Percentiles rank a stretch among this genome's conserved stretches.
phyloP scores from a whole-genome alignment of 2,888 invertebrate genomes.

The Orthonevra nobilis region DNA sequence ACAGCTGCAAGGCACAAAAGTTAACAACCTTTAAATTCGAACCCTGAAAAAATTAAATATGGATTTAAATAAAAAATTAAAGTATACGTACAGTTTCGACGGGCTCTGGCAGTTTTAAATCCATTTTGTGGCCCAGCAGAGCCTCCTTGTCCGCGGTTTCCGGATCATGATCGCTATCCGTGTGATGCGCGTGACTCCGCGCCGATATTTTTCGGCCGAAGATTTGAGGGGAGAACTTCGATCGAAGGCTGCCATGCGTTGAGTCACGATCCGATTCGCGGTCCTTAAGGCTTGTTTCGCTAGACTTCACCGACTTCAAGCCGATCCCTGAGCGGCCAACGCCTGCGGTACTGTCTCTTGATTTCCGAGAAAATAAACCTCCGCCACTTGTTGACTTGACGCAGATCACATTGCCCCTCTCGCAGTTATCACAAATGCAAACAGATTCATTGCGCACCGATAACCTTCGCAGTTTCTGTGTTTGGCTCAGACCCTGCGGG shows the following conservation, averaged over 20 bases:
- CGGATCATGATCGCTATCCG: conserved; percentile 71
- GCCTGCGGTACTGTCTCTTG: conserved; percentile 49
- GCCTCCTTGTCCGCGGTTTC: conserved; percentile 72
- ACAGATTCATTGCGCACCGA: conserved; percentile 60
- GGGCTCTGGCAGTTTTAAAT: conserved; percentile 73
- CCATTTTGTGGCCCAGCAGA: conserved; percentile 72
- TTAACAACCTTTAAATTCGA: too few species aligned
- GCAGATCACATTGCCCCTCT: conserved; percentile 59
- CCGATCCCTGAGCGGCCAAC: conserved; percentile 34
- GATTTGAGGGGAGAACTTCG: conserved; percentile 73
- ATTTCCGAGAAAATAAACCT: conserved; percentile 54
- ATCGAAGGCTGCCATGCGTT: conserved; percentile 71
- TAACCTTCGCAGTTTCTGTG: conserved; percentile 66
- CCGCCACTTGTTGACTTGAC: conserved; percentile 57
- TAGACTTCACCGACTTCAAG: conserved; percentile 59
- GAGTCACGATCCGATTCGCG: conserved; percentile 67
- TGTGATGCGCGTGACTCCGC: conserved; percentile 65
- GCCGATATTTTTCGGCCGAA: conserved; percentile 73
- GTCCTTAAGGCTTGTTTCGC: conserved; percentile 72
- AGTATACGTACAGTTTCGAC: conserved; percentile 74
- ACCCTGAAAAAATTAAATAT: background rate
- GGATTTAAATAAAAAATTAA: background rate
- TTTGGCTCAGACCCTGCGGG: conserved; percentile 16
- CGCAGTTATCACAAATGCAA: conserved; percentile 73
- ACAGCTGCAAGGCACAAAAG: background rate